Evolutionary conservation across 2,888 invertebrate species (phyloP), one percentile per base, ranked within the genome.

Genomic region (Ophraella communa): DNA sequence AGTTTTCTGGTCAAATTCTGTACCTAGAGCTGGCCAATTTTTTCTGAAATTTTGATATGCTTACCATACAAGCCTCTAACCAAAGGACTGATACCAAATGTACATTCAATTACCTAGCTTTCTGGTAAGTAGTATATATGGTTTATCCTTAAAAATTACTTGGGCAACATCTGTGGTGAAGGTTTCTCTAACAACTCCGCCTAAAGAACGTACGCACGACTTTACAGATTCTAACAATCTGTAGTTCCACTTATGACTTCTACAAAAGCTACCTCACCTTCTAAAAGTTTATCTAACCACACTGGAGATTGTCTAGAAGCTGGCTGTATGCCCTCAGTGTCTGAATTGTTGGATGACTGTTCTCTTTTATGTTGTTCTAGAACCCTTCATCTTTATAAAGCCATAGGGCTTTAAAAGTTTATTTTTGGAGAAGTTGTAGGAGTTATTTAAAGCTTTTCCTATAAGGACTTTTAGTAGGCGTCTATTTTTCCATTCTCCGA

Each of bases 111-210:
- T 84, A 61, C 67, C 83, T 84, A 0, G 90, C 90, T 75, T 86
- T 87, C 64, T 87, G 86, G 69, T 84, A 88, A 0, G 89, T 89
- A 17, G 86, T 83, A 64, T n/a, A n/a, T 84, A 82, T 8, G 83
- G 81, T 3, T 90, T 90, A 75, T 89, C 88, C 74, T 88, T 89
- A 76, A 88, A 90, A 7, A 91, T 80, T 4, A 90, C 87, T 80
- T 90, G 90, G 0, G 90, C 89, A 55, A 84, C 83, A 70, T 82
- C 81, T 65, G 79, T 80, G 2, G 80, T 80, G 69, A 87, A 84
- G 42, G 83, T 85, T 49, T 85, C 84, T 42, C 82, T 83, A 54
- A 84, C 71, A 24, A 54, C 73, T 17, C 81, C 82, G 8, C 82
- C 82, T 81, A 82, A 80, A 11, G 74, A 66, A 47, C 54, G 62